phyloP scores from a whole-genome alignment of 2,113 vertebrate genomes.

The Gobio gobio region DNA sequence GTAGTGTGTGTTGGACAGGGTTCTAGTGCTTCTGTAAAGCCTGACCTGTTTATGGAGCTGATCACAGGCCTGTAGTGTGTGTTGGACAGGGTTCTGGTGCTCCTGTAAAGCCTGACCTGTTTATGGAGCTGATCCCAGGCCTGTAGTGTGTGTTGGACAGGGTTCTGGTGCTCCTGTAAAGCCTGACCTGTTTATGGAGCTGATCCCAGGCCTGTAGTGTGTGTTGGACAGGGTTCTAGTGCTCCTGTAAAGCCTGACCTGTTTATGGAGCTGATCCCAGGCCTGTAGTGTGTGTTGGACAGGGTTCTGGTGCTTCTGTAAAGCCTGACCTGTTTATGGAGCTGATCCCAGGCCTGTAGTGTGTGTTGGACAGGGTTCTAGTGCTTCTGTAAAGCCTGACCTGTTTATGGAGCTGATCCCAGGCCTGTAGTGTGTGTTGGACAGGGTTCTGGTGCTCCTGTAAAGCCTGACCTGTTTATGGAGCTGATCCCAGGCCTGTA shows the following conservation, averaged over 20 bases:
- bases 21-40: conserved; percentile 73
- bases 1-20: conserved; percentile 86
- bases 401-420: conserved; percentile 88
- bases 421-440: conserved; percentile 86
- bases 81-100: conserved; percentile 84
- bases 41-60: conserved; percentile 86
- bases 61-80: conserved; percentile 87
- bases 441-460: conserved; percentile 84
- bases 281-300: conserved; percentile 86
- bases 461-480: conserved; percentile 79
- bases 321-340: conserved; percentile 82
- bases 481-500: conserved; percentile 86
- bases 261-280: conserved; percentile 88
- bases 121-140: conserved; percentile 89
- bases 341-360: conserved; percentile 84
- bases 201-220: conserved; percentile 87
- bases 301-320: conserved; percentile 78
- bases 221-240: conserved; percentile 84
- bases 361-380: conserved; percentile 87
- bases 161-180: conserved; percentile 79
- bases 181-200: conserved; percentile 83
- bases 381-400: conserved; percentile 69
- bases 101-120: conserved; percentile 77
- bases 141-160: conserved; percentile 84
- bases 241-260: conserved; percentile 77